Evolutionary conservation across 2,797 vertebrate genomes (phyloP).

Genomic region (Lepus oiostolus): DNA sequence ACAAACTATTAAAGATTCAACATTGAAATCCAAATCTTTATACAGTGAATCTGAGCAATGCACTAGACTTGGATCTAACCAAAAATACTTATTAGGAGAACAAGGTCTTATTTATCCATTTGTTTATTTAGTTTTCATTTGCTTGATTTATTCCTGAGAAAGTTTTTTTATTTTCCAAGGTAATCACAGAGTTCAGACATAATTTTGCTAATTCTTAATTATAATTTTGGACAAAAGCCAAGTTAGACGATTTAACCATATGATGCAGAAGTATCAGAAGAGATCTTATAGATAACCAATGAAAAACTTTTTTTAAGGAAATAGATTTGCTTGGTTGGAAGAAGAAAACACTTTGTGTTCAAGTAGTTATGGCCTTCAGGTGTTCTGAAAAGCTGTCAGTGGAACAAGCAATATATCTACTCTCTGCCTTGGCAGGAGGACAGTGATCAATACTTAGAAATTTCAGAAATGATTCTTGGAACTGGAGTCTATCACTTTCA

Average conservation of each 20-base stretch:
- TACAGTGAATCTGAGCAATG: background rate
- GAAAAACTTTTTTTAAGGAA: background rate
- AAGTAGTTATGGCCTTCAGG: background rate
- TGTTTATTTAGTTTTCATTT: background rate
- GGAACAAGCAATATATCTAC: background rate
- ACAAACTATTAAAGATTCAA: background rate
- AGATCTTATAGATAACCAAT: background rate
- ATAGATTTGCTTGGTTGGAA: background rate
- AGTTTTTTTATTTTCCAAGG: slow-evolving; percentile 47
- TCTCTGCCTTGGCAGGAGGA: background rate
- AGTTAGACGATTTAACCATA: background rate
- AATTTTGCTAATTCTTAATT: slow-evolving; percentile 34
- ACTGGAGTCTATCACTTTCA: background rate
- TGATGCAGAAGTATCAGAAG: background rate
- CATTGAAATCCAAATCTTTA: slow-evolving; percentile 38
- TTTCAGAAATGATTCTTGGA: background rate
- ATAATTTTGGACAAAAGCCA: slow-evolving; percentile 52
- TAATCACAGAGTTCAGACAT: background rate
- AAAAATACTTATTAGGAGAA: slow-evolving; percentile 66
- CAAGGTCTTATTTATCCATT: background rate
- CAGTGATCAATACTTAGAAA: background rate
- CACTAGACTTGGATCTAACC: background rate
- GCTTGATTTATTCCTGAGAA: slow-evolving; percentile 24
- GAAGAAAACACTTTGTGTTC: background rate
- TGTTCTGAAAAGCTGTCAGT: background rate